Base-by-base conservation (phyloP, 2,797 vertebrate species). In the Rhynchonycteris naso region DNA sequence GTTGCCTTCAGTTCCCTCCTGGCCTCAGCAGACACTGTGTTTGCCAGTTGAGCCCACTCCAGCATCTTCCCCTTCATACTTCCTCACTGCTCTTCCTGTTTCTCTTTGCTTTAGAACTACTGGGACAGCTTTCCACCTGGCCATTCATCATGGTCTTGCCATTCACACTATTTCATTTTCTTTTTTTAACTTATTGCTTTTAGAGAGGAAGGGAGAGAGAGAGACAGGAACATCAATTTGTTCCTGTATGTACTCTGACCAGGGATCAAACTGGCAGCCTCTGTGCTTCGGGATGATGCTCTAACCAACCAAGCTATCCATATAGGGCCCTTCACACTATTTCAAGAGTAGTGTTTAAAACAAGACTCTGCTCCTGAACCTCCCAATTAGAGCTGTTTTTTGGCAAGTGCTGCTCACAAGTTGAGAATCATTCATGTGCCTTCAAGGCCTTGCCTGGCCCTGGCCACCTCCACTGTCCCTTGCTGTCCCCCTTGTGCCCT, bases 371-470 rank as follows among this genome's bases (percentile, higher is more conserved):
- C 11, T 7, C 14, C 66, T n/a, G 1, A 8, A n/a, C 58, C 75
- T 65, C 9, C 7, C 13, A 2, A 26, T 19, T 33, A 47, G 66
- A 26, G 69, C 30, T 43, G 47, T 76, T 21, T 4, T 2, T n/a
- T 35, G 54, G 94, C 54, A 72, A n/a, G 13, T 0, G 5, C 43
- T 11, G 30, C 38, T 21, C 15, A 0, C 13, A 54, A 33, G 47
- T 33, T 59, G 21, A 81, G 50, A n/a, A 7, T 22, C n/a, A 71
- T 3, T 14, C 18, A 28, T 35, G 52, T 16, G 15, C 75, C 18
- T 1, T 0, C 0, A 2, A n/a, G 0, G 38, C 21, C 65, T 84
- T 4, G 16, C 13, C n/a, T 68, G 28, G 5, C 16, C 35, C 35
- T 65, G n/a, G 65, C n/a, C 7, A 56, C 22, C 59, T 68, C 10